Evolutionary conservation across 2,113 vertebrate genomes (phyloP), one percentile per base, ranked within the genome.

Genomic region (Hydropotes inermis): DNA sequence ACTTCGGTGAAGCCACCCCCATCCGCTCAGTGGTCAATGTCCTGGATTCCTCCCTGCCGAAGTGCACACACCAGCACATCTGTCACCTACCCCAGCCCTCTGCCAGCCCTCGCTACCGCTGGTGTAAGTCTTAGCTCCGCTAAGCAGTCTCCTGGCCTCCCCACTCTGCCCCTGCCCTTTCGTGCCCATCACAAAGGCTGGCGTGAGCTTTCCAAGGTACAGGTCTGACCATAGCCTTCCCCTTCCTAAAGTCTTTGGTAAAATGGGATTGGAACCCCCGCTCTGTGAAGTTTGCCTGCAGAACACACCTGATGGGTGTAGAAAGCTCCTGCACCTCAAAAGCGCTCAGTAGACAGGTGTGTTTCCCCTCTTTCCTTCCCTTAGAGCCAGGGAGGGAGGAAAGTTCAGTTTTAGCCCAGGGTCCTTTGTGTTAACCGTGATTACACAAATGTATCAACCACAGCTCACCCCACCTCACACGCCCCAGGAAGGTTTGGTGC

Each of bases 401-500:
- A 30, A 61, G 60, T 2, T 6, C 0, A 8, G 33, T 39, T 33
- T 28, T 0, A 16, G 28, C 27, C 83, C 19, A 0, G 0, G 10
- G 45, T 64, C 78, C 54, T 36, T 2, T 1, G 12, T 25, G 61
- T 28, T 2, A 4, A 25, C 5, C 33, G 27, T 0, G 17, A 54
- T 7, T 6, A 6, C 27, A 5, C 10, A n/a, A 28, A 61, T 2
- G 78, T 2, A 50, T 55, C 1, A 6, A 30, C 13, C 10, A 1
- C 3, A 27, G 54, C 39, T 57, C 70, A 30, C 52, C 10, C 1
- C 6, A 23, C 39, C 60, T 23, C 21, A 14, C 6, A 1, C 0
- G 3, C 45, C 21, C 19, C 1, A 27, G 52, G 2, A 28, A 12
- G 7, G 45, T 14, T 45, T 0, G 7, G 74, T 1, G 11, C 36